phyloP scores from a whole-genome alignment of 2,797 vertebrate genomes.

The Typhlichthys eigenmanni region DNA sequence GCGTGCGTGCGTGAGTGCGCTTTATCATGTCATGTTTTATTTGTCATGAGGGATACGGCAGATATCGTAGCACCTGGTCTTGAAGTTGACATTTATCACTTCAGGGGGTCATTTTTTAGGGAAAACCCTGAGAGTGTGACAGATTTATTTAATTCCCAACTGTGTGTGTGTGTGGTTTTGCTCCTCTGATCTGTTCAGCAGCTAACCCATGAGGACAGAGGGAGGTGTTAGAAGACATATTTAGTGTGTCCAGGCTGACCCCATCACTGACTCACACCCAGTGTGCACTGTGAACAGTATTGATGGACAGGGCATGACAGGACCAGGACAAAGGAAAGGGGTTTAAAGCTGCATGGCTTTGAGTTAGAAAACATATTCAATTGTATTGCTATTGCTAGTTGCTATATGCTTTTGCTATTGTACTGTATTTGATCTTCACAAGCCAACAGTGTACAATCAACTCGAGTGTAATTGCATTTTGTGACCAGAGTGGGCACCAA shows the following conservation, averaged over 20 bases:
- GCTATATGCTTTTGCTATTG: too few species aligned
- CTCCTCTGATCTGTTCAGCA: too few species aligned
- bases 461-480: too few species aligned
- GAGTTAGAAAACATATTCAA: too few species aligned
- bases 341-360: too few species aligned
- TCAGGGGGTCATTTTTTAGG: slow-evolving; percentile 17
- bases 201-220: neutral
- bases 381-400: too few species aligned
- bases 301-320: neutral
- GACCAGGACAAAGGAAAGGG: neutral
- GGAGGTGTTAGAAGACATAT: neutral
- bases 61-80: slow-evolving; percentile 11
- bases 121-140: slow-evolving; percentile 18
- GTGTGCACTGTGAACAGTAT: neutral
- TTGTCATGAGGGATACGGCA: neutral
- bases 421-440: too few species aligned
- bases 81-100: slow-evolving; percentile 28
- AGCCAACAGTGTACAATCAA: too few species aligned
- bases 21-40: neutral
- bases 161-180: neutral
- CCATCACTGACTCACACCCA: neutral
- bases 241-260: neutral
- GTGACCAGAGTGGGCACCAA: too few species aligned
- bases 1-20: neutral
- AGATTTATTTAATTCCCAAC: slow-evolving; percentile 20